Evolutionary conservation across 2,113 vertebrate species (phyloP).

Genomic region (Seriola quinqueradiata): DNA sequence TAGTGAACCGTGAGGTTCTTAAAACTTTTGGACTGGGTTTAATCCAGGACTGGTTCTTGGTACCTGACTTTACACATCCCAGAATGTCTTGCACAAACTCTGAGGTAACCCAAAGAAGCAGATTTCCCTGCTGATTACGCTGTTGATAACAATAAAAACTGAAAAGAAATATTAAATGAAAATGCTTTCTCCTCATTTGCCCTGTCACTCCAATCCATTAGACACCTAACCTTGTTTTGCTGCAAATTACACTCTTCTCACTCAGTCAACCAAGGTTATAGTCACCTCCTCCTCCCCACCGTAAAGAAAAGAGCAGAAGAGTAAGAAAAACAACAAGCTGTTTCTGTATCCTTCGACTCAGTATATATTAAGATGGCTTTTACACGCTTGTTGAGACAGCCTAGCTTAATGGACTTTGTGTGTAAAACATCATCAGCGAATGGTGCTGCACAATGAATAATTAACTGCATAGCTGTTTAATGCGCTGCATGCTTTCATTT

Average conservation of each 20-base stretch:
- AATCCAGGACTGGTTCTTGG: not conserved
- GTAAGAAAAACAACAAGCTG: conserved; percentile 36
- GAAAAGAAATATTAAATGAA: conserved; percentile 53
- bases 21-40: not conserved
- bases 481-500: conserved; percentile 21
- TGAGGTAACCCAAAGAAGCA: conserved; percentile 8
- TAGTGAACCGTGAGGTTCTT: not conserved
- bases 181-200: conserved; percentile 64
- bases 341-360: conserved; percentile 1
- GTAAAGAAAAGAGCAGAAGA: not conserved
- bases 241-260: conserved; percentile 28
- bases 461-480: conserved; percentile 51
- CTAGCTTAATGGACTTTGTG: conserved; percentile 73
- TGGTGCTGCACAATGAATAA: conserved; percentile 58
- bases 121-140: conserved; percentile 7
- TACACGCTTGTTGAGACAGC: conserved; percentile 36
- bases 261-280: conserved; percentile 8
- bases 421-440: conserved; percentile 73
- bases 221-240: conserved; percentile 55
- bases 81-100: conserved; percentile 3
- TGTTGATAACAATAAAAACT: conserved; percentile 14
- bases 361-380: conserved; percentile 59
- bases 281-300: not conserved
- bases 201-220: conserved; percentile 45
- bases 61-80: not conserved